Base-by-base conservation (phyloP, 2,888 invertebrate species). In the Halictus ligatus region DNA sequence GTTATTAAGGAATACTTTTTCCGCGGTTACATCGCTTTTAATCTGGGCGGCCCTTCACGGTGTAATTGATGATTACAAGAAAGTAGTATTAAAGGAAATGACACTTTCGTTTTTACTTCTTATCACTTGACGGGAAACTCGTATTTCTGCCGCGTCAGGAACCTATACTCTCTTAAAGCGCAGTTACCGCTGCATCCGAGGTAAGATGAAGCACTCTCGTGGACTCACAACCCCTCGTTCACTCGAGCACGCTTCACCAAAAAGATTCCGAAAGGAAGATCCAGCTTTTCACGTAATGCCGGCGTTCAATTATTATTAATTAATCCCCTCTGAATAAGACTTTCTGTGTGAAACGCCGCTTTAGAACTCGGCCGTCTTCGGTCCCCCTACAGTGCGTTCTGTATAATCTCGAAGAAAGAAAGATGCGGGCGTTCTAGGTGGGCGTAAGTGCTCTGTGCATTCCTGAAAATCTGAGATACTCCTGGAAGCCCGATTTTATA, bases 221-320 rank as follows among this genome's bases (percentile, higher is more conserved):
- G 8, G 73, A 71, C 50, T 60, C 75, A 35, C 71, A 78, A n/a
- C 77, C 48, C 58, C 35, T 80, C 75, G 72, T 85, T 81, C 78
- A 60, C 67, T 78, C n/a, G 50, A 75, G 78, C 58, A 81, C 40
- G 64, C 74, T 78, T 74, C 54, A 75, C 40, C 35, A 10, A 43
- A 71, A 43, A 80, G 77, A 78, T 85, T 46, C 54, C 64, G 50
- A 67, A 85, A 78, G 85, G 25, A 69, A 64, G 72, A 60, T 54
- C 71, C 29, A 85, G 69, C 77, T 77, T 80, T 71, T 80, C 71
- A 46, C 71, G 71, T 71, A 78, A 78, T 60, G 13, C 40, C 67
- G 46, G 46, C 64, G 67, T 78, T 81, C 54, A 40, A 81, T 73
- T 85, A 75, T 71, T 77, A 81, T 85, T 81, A 85, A 80, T 86